phyloP scores from a whole-genome alignment of 2,888 invertebrate genomes.

The Gastrophysa polygoni region DNA sequence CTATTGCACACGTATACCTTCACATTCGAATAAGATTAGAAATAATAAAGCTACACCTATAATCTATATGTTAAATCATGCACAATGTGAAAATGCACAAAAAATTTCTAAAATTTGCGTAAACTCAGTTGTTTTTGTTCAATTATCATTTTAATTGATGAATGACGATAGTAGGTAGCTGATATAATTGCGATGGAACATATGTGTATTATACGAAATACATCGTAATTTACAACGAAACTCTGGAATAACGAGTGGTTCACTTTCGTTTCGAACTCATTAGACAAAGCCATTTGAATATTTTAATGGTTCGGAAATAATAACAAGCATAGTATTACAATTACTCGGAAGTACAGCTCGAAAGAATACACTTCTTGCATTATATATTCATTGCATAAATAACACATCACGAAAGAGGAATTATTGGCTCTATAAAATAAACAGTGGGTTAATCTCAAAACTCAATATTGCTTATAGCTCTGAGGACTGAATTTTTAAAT shows the following conservation, averaged over 20 bases:
- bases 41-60: no score
- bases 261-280: slow-evolving; percentile 29
- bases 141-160: slow-evolving; percentile 27
- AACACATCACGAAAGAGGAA: no score
- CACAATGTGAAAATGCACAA: slow-evolving; percentile 3
- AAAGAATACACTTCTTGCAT: no score
- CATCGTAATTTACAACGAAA: slow-evolving; percentile 8
- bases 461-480: no score
- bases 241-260: slow-evolving; percentile 19
- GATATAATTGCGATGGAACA: slow-evolving; percentile 4
- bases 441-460: no score
- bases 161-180: background rate
- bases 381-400: no score
- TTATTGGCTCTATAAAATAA: no score
- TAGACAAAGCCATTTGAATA: slow-evolving; percentile 14
- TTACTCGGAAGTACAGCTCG: no score
- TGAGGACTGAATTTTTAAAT: no score
- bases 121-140: slow-evolving; percentile 22
- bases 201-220: slow-evolving; percentile 2
- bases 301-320: slow-evolving; percentile 16
- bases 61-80: background rate
- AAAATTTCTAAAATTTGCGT: slow-evolving; percentile 27
- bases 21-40: no score
- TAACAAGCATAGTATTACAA: slow-evolving; percentile 17
- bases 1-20: slow-evolving; percentile 2